Evolutionary conservation across 1,140 invertebrate species (phyloP).

Genomic region (Hylaeus volcanicus): DNA sequence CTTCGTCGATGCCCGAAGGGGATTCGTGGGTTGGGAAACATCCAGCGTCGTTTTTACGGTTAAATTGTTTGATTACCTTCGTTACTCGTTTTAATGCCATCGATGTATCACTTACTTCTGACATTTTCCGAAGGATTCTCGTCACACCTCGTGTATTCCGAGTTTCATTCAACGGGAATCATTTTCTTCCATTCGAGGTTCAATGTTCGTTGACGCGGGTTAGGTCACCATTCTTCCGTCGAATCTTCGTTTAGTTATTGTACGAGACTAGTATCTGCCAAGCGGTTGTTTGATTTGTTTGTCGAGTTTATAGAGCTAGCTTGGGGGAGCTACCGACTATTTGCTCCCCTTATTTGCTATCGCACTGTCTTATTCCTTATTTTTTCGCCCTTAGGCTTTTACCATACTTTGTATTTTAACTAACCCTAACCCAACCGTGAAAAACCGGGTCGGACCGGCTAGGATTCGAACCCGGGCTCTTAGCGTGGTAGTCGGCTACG

Average conservation of each 20-base stretch:
- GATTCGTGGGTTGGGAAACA: not conserved
- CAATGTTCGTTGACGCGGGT: not conserved
- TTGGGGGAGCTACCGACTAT: too few species aligned
- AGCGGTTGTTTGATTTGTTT: too few species aligned
- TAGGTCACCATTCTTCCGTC: constrained; percentile 15
- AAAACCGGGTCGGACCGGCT: too few species aligned
- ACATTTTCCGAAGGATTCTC: constrained; percentile 17
- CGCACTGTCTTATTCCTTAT: too few species aligned
- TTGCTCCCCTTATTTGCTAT: too few species aligned
- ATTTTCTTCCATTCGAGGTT: not conserved
- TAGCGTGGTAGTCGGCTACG: too few species aligned
- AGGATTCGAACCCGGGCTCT: too few species aligned
- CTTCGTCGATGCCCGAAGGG: not conserved
- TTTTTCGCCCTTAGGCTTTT: too few species aligned
- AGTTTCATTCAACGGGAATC: not conserved
- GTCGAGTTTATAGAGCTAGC: too few species aligned
- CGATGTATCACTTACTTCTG: not conserved
- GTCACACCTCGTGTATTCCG: not conserved
- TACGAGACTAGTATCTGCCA: too few species aligned
- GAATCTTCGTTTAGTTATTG: not conserved
- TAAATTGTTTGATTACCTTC: constrained; percentile 30
- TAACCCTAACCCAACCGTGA: too few species aligned
- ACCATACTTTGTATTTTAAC: too few species aligned
- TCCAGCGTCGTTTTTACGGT: constrained; percentile 4
- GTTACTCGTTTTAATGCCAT: constrained; percentile 16